These are phyloP conservation scores for Cydia fagiglandana DNA, from an alignment of 1,140 invertebrate genomes.

Conservation along the genomic window DNA sequence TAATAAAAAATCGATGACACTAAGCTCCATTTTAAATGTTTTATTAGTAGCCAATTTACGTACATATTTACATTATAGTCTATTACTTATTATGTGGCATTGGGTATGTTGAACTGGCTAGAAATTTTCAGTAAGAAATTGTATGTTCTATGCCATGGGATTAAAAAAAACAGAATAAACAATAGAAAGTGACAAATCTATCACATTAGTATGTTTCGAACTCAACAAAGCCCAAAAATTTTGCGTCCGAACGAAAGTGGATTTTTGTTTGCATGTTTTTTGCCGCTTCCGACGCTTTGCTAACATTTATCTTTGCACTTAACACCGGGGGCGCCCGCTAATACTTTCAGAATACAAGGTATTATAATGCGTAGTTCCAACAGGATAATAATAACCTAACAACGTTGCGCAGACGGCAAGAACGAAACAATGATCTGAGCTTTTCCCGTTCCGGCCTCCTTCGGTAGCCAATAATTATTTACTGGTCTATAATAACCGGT, in stretches of 20 bases:
- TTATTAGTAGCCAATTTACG: not conserved
- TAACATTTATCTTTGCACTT: constrained; percentile 22
- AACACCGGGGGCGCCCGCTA: constrained; percentile 14
- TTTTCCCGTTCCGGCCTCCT: constrained; percentile 21
- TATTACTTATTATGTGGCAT: not conserved
- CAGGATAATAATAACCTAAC: constrained; percentile 24
- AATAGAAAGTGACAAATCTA: not conserved
- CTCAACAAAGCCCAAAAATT: not conserved
- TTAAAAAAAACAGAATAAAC: not conserved
- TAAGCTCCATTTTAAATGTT: constrained; percentile 1
- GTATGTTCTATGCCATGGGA: not conserved
- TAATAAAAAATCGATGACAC: constrained; percentile 14
- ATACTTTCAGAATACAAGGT: not conserved
- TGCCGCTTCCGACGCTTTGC: not conserved
- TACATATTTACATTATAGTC: too few species aligned
- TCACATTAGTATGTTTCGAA: constrained; percentile 1
- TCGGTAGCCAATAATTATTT: constrained; percentile 31
- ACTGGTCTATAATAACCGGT: constrained; percentile 14
- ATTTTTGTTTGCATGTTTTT: constrained; percentile 18
- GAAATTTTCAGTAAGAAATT: not conserved
- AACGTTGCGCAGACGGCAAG: constrained; percentile 19
- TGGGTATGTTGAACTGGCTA: not conserved
- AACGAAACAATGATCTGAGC: constrained; percentile 29
- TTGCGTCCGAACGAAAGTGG: constrained; percentile 19
- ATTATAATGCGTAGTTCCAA: constrained; percentile 11